A percentile compares a stretch with the other conserved stretches of the same genome.
Evolutionary conservation across 2,113 vertebrate genomes (phyloP).

Genomic region (Amblyornis subalaris): DNA sequence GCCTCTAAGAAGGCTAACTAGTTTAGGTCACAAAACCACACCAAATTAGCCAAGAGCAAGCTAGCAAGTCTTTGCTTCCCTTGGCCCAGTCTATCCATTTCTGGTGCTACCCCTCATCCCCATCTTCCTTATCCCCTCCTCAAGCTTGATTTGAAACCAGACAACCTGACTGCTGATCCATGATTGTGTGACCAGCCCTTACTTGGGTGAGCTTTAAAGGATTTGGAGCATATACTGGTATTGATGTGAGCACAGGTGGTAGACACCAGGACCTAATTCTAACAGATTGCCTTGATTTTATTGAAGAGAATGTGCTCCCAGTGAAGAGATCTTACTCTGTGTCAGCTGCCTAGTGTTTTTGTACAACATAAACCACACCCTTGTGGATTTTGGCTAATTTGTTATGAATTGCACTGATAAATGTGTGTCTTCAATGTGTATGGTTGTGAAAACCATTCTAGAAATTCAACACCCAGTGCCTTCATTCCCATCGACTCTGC

Average conservation of each 20-base stretch:
- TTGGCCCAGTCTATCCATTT: neutral
- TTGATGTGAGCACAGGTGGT: neutral
- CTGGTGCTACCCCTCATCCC: neutral
- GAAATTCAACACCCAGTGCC: neutral
- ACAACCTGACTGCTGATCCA: neutral
- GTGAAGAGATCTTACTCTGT: neutral
- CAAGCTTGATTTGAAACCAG: neutral
- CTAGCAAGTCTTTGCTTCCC: neutral
- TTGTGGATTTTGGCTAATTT: conserved; percentile 44
- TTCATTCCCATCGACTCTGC: neutral
- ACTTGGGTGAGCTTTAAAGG: neutral
- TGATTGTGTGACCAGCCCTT: neutral
- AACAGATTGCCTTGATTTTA: neutral
- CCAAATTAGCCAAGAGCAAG: neutral
- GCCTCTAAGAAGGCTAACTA: neutral
- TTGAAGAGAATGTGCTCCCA: neutral
- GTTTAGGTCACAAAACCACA: neutral
- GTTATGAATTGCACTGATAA: conserved; percentile 17
- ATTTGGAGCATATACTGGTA: neutral
- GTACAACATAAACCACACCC: conserved; percentile 17
- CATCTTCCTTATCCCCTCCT: fast-evolving
- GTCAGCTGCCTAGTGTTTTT: neutral
- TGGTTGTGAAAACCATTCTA: neutral
- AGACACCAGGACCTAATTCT: neutral
- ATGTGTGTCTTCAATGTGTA: neutral